Evolutionary conservation across 2,797 vertebrate genomes (phyloP), one percentile per base, ranked within the genome.

Genomic region (Orestias chungarensis): DNA sequence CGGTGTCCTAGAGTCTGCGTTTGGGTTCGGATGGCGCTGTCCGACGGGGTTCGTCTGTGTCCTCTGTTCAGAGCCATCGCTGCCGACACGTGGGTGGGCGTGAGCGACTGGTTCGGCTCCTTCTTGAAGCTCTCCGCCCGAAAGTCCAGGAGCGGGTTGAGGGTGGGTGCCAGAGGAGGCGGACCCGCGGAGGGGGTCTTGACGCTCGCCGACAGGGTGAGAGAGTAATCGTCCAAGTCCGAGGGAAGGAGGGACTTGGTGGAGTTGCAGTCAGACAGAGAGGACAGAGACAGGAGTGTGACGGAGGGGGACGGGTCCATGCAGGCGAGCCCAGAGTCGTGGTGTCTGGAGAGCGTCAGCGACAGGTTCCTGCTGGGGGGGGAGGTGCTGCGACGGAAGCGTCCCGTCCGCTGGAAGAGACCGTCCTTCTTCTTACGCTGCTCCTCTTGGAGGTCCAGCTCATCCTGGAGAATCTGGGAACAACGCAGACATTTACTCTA

Each of bases 181-280:
- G 83, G 79, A 1, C 86, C 57, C 0, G 66, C 57, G 1, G 50
- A 77, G 0, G 90, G 87, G 0, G 71, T 84, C 70, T 88, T 88
- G 54, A 75, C 5, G 68, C 88, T 85, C 3, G 68, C 67, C 52
- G 62, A 8, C 0, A 91, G 90, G 27, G 92, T 92, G 47, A 77
- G 33, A 20, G 92, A 75, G 31, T 82, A 92, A 20, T 96, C 96
- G 0, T 96, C 96, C 0, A 94, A 95, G 89, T 97, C 96, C 0
- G 96, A 96, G 81, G 94, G 95, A 59, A 97, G 92, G 31, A 97
- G 93, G 23, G 96, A 97, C 49, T 95, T 96, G 70, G 96, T 96
- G 88, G 96, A 97, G 93, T 96, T 97, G 91, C 96, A 96, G 91
- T 97, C 96, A 0, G 96, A 97, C 72, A 96, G 91, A 1, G 96